Base-by-base conservation (phyloP, 2,888 invertebrate species). In the Amphimallon solstitiale region DNA sequence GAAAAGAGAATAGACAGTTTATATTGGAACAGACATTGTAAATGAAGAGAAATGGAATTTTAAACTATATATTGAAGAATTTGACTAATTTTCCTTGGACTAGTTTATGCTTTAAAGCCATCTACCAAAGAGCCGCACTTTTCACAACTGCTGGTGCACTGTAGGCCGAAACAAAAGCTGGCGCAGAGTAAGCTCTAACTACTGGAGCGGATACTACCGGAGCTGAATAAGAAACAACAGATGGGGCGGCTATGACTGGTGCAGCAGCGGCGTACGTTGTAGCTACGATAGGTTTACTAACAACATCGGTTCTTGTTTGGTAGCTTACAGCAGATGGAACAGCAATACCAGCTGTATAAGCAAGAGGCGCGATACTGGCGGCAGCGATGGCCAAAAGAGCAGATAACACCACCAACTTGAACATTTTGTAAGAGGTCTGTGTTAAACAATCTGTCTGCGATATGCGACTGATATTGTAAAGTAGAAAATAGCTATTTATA, bases 321-420 rank as follows among this genome's bases (percentile, higher is more conserved):
- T 65, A 65, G 21, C 65, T 65, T 12, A 65, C 51, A 6, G 65
- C 65, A 6, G 65, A 65, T 65, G 65, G 65, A 9, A 65, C 65
- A 9, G 65, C 56, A 43, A 35, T 5, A 37, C 37, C 54, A 0
- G 19, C 64, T 9, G 45, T 21, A 45, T 65, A 65, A 29, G 65
- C 65, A 40, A 77, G 73, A 37, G 78, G 78, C 45, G 78, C 79
- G 76, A 83, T 76, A 83, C 80, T 70, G 79, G 86, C 87, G 75
- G 84, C 83, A 66, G 84, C 87, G 79, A 85, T 83, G 66, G 86
- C 84, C 77, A 84, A 81, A 67, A 87, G 80, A 81, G 86, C 85
- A 81, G 86, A 85, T 78, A 88, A 86, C 83, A 87, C 87, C 85
- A 87, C 86, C 86, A 85, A 79, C 83, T 83, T 84, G 73, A 84